Evolutionary conservation across 2,888 invertebrate species (phyloP).

Genomic region (Tridacna crocea): DNA sequence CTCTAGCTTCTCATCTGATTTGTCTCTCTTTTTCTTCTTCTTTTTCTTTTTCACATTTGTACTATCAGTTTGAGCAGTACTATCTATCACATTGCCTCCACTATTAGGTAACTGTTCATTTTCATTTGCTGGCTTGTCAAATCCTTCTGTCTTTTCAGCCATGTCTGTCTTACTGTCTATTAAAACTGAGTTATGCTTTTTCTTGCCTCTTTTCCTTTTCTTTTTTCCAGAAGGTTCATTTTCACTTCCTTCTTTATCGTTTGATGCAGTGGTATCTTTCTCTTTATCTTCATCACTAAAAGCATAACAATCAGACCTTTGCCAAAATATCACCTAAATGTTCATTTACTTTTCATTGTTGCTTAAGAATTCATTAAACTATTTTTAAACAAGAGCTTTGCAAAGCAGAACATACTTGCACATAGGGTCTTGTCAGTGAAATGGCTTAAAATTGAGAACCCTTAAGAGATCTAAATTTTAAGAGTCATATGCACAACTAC

Average conservation of each 20-base stretch:
- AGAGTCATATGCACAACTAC: too few species aligned
- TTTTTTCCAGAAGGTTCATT: slow-evolving; percentile 25
- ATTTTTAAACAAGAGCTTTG: too few species aligned
- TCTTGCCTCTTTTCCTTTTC: slow-evolving; percentile 41
- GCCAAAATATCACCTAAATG: background rate
- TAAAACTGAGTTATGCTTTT: slow-evolving; percentile 1
- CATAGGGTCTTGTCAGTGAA: too few species aligned
- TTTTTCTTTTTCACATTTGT: slow-evolving; percentile 24
- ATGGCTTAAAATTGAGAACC: too few species aligned
- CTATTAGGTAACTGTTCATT: background rate
- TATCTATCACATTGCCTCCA: background rate
- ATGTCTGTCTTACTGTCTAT: background rate
- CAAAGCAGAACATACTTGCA: too few species aligned
- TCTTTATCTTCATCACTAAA: slow-evolving; percentile 44
- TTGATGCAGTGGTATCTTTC: background rate
- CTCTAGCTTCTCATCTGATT: background rate
- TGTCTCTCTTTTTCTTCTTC: slow-evolving; percentile 31
- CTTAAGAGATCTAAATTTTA: too few species aligned
- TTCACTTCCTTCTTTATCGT: slow-evolving; percentile 6
- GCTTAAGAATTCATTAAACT: too few species aligned
- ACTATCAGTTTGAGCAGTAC: background rate
- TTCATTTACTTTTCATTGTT: background rate
- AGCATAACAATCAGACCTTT: background rate
- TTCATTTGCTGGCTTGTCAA: background rate
- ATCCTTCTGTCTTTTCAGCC: background rate